Base-by-base conservation (phyloP, 2,888 invertebrate species). In the Acanthopleura granulata region DNA sequence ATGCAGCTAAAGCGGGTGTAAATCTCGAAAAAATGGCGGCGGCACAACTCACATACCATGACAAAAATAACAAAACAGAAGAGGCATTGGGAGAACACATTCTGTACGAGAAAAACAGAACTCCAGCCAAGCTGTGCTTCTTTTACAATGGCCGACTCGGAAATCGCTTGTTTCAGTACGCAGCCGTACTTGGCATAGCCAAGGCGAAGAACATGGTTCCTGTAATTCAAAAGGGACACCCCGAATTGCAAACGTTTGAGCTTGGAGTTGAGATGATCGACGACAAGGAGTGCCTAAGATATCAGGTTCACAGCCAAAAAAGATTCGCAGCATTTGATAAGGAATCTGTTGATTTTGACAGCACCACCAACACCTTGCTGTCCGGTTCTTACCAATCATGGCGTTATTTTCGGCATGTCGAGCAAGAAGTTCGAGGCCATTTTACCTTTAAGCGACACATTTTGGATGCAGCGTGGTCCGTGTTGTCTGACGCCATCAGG, bases 141-240 rank as follows among this genome's bases (percentile, higher is more conserved):
- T 15, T 27, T 1, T 27, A 22, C 22, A 22, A 27, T 6, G 66
- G 12, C 18, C 66, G 66, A 16, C 29, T 66, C 6, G 66, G 66
- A 27, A 66, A 66, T 66, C 66, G 25, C 29, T 6, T 66, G 27
- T 66, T 66, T 66, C 25, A 27, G 25, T 66, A 27, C 25, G 66
- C 66, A 16, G 18, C 66, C 1, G 22, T 66, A 1, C 25, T 27
- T 27, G 66, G 66, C 18, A 66, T 66, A 12, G 66, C 66, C 16
- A 18, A 1, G 6, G 25, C 3, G 27, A 66, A 66, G 25, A 25
- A 27, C 25, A 66, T 66, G 66, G 25, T 27, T 6, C 66, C 66
- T 22, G 66, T 66, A 1, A 27, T 66, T 66, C 66, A 22, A 25
- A 15, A 27, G 29, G 29, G 25, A 6, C 18, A 27, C 16, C 18